Conservation (phyloP, 64 coral and sea anemone genomes). For the Montipora cactus region DNA sequence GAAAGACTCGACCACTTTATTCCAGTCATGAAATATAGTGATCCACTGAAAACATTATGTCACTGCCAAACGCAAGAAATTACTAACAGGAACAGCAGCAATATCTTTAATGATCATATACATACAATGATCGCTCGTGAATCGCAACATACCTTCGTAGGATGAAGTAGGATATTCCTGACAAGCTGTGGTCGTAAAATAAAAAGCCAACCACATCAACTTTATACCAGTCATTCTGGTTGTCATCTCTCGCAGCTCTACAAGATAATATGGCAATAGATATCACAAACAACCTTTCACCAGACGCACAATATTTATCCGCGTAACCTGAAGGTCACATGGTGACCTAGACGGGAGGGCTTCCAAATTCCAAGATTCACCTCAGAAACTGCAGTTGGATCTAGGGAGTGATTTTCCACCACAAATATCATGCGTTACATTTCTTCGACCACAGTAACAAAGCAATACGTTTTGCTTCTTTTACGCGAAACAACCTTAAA, state of each 20-base stretch:
- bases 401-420: too few relatives aligned
- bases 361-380: neutral
- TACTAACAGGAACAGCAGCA: neutral
- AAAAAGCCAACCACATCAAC: neutral
- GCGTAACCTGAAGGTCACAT: slow-evolving; percentile 1
- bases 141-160: slow-evolving; percentile 11
- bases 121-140: neutral
- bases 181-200: neutral
- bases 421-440: neutral
- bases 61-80: neutral
- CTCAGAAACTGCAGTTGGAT: too few relatives aligned
- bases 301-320: neutral
- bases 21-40: neutral
- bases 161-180: neutral
- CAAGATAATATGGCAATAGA: slow-evolving; percentile 9
- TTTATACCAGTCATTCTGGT: neutral
- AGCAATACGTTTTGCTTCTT: too few relatives aligned
- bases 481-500: neutral
- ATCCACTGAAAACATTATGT: neutral
- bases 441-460: neutral
- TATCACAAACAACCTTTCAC: neutral
- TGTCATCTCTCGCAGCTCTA: slow-evolving; percentile 23
- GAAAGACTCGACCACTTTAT: neutral
- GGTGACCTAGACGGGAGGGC: neutral
- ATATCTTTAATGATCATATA: neutral